Evolutionary conservation across 2,888 invertebrate species (phyloP), one percentile per base, ranked within the genome.

Genomic region (Lampropteryx suffumata): DNA sequence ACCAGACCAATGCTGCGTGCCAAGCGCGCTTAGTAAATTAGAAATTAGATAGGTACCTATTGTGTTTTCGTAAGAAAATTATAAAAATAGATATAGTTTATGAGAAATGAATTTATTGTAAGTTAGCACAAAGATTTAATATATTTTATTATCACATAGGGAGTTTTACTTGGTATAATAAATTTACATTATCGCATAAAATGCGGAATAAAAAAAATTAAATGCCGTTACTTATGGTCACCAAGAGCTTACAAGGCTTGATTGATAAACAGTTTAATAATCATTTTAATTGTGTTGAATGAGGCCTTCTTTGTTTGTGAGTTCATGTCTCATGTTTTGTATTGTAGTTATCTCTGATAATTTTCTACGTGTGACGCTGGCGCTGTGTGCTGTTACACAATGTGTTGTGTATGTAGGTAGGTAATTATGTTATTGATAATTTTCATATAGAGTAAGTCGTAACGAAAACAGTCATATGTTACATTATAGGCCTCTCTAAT

Each of bases 101-200:
- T 84, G 77, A 81, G 74, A 83, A 85, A 82, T 82, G 86, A 90
- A 87, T 90, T 88, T 90, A 89, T 88, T 82, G 85, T 89, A 90
- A 89, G 88, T 84, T 90, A 89, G 89, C 89, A 90, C 89, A 90
- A 90, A 90, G 89, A 89, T 87, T 88, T 90, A 89, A 90, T 90
- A 89, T 90, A 90, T 90, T 90, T 90, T 90, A 90, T 85, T 89
- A 90, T 86, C 82, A 83, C 76, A 82, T 88, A 88, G 84, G 84
- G 82, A 72, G 50, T 84, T 87, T 87, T 89, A 89, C 86, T 62
- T 85, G 80, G 84, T 85, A 84, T 82, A 86, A 79, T 79, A 84
- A 86, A 84, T 84, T 83, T 85, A 86, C 75, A 84, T 73, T 74
- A 76, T 71, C 79, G 84, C 86, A 90, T 90, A 30, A 76, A 80